Percentiles rank a stretch among this genome's conserved stretches.
Evolutionary conservation across 64 coral and sea anemone genomes (phyloP).

Genomic region (Montipora foliosa): DNA sequence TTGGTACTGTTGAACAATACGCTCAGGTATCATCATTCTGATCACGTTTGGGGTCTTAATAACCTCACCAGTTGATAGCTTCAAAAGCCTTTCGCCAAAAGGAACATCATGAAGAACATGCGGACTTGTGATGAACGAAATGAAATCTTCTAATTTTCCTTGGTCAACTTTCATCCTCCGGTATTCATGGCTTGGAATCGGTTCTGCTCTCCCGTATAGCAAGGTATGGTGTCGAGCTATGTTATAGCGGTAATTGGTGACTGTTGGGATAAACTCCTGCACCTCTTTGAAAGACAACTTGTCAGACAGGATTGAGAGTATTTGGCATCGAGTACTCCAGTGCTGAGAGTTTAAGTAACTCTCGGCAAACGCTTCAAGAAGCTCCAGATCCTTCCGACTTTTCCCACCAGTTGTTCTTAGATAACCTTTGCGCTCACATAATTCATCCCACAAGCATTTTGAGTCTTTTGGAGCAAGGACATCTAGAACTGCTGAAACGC

Average conservation of each 20-base stretch:
- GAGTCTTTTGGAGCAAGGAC: slow-evolving; percentile 61
- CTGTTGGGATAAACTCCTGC: slow-evolving; percentile 58
- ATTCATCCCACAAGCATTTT: slow-evolving; percentile 31
- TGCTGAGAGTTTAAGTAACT: no score
- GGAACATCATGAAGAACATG: slow-evolving; percentile 77
- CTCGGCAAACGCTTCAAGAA: slow-evolving; percentile 48
- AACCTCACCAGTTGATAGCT: slow-evolving; percentile 57
- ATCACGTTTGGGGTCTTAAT: slow-evolving; percentile 31
- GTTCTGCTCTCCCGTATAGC: neutral
- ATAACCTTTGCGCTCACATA: neutral
- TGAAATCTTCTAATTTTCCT: slow-evolving; percentile 65
- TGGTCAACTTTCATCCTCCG: slow-evolving; percentile 5
- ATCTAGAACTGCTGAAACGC: slow-evolving; percentile 48
- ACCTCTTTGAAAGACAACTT: slow-evolving; percentile 63
- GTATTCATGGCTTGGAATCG: neutral
- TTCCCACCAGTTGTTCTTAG: slow-evolving; percentile 4
- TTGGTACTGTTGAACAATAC: no score
- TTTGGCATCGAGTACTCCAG: slow-evolving; percentile 61
- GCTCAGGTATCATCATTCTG: no score
- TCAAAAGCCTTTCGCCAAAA: slow-evolving; percentile 65
- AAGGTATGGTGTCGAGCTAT: no score
- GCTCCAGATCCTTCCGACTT: neutral
- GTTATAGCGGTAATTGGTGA: no score
- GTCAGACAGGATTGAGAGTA: slow-evolving; percentile 70
- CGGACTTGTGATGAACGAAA: neutral